Percentiles rank a stretch among this genome's conserved stretches.
Evolutionary conservation across 2,113 vertebrate species (phyloP).

Genomic region (Sylvilagus bachmani): DNA sequence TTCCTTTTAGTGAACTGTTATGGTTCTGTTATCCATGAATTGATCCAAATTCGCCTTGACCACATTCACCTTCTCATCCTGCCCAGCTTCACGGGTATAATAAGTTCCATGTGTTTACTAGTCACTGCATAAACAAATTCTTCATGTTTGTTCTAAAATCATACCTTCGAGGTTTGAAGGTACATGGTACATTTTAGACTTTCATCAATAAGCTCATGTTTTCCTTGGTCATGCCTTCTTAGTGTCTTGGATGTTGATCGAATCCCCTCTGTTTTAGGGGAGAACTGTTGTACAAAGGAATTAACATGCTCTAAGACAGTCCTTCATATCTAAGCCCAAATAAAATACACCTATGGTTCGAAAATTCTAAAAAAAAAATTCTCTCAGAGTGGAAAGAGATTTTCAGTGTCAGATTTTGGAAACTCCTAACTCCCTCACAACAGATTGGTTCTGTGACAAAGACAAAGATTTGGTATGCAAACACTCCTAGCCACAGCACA

Average conservation of each 20-base stretch:
- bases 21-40: constrained; percentile 59
- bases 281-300: constrained; percentile 34
- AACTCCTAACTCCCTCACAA: constrained; percentile 22
- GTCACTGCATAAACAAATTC: constrained; percentile 31
- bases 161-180: not conserved
- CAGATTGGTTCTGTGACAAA: constrained; percentile 60
- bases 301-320: not conserved
- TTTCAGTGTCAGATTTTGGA: constrained; percentile 52
- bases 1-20: constrained; percentile 60
- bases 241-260: not conserved
- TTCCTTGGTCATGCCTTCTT: not conserved
- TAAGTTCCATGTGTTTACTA: constrained; percentile 62
- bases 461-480: constrained; percentile 76
- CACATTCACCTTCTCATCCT: constrained; percentile 67
- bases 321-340: not conserved
- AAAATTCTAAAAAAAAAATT: constrained; percentile 50
- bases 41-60: constrained; percentile 72
- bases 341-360: constrained; percentile 30
- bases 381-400: not conserved
- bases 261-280: constrained; percentile 4
- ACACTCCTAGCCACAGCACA: constrained; percentile 72
- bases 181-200: not conserved
- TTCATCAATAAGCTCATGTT: constrained; percentile 24
- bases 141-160: constrained; percentile 61
- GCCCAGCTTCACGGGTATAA: constrained; percentile 25